Percentiles rank a stretch among this genome's conserved stretches.
Evolutionary conservation across 2,113 vertebrate species (phyloP).

Genomic region (Sorex araneus): DNA sequence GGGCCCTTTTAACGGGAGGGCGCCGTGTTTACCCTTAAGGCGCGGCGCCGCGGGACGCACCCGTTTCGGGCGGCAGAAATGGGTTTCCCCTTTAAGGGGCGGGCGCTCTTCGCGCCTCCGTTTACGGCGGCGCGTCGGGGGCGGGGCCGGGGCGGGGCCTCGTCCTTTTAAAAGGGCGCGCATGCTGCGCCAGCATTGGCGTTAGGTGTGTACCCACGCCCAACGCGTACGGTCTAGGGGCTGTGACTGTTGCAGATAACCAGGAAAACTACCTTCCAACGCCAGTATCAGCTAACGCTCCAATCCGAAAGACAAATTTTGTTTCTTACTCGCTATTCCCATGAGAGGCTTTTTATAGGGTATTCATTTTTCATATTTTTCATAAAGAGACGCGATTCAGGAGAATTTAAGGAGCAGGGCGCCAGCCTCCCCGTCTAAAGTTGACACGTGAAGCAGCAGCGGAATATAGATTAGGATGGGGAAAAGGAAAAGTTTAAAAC

Average conservation of each 20-base stretch:
- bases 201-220: background rate
- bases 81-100: slow-evolving; percentile 73
- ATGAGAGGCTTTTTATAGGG: too few species aligned
- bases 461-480: too few species aligned
- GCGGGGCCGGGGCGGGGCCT: background rate
- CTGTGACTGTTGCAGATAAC: background rate
- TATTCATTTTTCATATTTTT: too few species aligned
- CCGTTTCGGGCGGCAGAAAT: slow-evolving; percentile 37
- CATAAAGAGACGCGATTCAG: too few species aligned
- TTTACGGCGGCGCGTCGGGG: accelerated
- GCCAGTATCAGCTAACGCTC: background rate
- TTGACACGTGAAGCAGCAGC: too few species aligned
- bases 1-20: slow-evolving; percentile 59
- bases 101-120: accelerated
- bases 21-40: slow-evolving; percentile 33
- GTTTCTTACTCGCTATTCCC: too few species aligned
- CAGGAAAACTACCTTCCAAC: background rate
- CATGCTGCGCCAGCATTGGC: accelerated
- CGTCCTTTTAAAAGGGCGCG: slow-evolving; percentile 58
- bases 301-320: too few species aligned
- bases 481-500: too few species aligned
- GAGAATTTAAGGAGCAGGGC: too few species aligned
- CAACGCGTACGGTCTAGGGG: accelerated
- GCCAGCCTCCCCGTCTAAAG: too few species aligned
- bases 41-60: background rate